A percentile compares a stretch with the other conserved stretches of the same genome.
Evolutionary conservation across 2,113 vertebrate genomes (phyloP).

Genomic region (Xerus inauris): DNA sequence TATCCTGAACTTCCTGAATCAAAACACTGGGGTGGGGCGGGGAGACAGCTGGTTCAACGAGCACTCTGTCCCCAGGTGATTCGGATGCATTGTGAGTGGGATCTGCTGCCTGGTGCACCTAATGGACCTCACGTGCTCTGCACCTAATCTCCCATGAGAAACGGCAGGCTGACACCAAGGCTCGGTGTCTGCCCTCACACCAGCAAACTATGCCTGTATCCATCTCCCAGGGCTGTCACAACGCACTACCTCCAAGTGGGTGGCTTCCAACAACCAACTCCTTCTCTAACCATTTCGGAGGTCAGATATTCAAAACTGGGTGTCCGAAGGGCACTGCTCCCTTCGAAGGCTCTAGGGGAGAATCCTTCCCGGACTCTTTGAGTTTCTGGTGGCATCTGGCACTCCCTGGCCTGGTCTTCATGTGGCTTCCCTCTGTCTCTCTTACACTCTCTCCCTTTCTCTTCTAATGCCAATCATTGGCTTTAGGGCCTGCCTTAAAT

Average conservation of each 20-base stretch:
- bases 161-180: background rate
- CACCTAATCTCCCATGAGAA: background rate
- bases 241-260: background rate
- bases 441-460: background rate
- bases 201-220: background rate
- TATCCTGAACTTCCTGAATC: background rate
- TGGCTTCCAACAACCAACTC: background rate
- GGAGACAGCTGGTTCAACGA: background rate
- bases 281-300: background rate
- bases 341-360: background rate
- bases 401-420: background rate
- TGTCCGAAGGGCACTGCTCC: background rate
- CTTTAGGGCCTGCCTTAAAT: background rate
- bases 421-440: no score
- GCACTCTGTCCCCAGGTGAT: background rate
- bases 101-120: background rate
- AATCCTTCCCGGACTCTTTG: background rate
- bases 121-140: background rate
- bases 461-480: background rate
- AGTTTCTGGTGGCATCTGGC: background rate
- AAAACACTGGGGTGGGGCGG: background rate
- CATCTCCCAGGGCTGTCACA: background rate
- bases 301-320: background rate
- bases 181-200: background rate
- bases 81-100: background rate